phyloP scores from a whole-genome alignment of 2,888 invertebrate species.

The Diloba caeruleocephala region DNA sequence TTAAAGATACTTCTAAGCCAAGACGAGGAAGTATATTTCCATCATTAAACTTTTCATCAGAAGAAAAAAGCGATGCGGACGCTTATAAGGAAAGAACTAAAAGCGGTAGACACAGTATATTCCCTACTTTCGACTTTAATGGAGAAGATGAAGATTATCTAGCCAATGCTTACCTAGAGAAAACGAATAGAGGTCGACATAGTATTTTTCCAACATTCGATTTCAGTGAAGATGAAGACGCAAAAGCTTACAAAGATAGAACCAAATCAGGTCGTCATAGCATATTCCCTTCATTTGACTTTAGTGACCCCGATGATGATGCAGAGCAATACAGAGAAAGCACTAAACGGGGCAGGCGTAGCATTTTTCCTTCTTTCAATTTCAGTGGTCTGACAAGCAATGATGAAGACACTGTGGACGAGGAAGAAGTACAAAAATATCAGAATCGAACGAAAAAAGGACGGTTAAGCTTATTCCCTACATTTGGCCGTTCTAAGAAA shows the following conservation, averaged over 20 bases:
- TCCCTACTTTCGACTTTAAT: conserved; percentile 79
- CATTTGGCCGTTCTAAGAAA: conserved; percentile 78
- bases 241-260: conserved; percentile 75
- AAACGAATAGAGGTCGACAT: conserved; percentile 73
- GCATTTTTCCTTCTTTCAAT: conserved; percentile 82
- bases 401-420: conserved; percentile 78
- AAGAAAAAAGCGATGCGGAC: conserved; percentile 71
- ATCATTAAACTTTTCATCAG: conserved; percentile 67
- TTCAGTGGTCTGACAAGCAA: conserved; percentile 74
- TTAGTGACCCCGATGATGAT: conserved; percentile 78
- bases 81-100: conserved; percentile 79
- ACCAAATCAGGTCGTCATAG: conserved; percentile 78
- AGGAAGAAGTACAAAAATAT: conserved; percentile 80
- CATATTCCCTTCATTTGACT: conserved; percentile 82
- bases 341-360: conserved; percentile 77
- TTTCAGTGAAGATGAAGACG: conserved; percentile 75
- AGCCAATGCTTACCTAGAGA: conserved; percentile 70
- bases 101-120: conserved; percentile 77
- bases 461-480: conserved; percentile 79
- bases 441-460: conserved; percentile 82
- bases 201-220: conserved; percentile 82
- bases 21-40: conserved; percentile 81
- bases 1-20: conserved; percentile 64
- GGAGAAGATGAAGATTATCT: conserved; percentile 70
- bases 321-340: conserved; percentile 77